These are phyloP conservation scores for Seira sanloemensis DNA, from an alignment of 2,888 invertebrate species.

Conservation along the genomic window DNA sequence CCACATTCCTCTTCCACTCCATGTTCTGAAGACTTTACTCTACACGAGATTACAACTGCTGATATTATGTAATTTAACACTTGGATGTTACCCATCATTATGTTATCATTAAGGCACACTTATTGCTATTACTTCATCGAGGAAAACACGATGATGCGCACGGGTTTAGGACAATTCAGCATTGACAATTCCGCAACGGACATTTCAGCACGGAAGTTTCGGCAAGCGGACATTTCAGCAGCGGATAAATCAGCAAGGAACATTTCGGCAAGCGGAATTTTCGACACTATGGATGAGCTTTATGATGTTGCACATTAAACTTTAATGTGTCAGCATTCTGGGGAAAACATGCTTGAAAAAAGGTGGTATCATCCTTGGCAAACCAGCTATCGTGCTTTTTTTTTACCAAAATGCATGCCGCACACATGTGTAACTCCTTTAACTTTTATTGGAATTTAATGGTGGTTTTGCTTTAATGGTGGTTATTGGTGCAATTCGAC, in stretches of 20 bases:
- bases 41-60: background rate
- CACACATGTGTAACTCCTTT: conserved; percentile 20
- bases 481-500: conserved; percentile 55
- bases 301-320: conserved; percentile 1
- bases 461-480: conserved; percentile 37
- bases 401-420: background rate
- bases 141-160: background rate
- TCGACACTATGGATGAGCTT: background rate
- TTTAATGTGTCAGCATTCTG: background rate
- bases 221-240: too few species aligned
- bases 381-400: background rate
- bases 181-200: too few species aligned
- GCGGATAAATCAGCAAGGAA: too few species aligned
- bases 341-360: background rate
- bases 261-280: too few species aligned
- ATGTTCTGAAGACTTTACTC: background rate
- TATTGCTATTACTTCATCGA: conserved; percentile 41
- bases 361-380: conserved; percentile 3
- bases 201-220: too few species aligned
- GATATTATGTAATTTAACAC: conserved; percentile 49
- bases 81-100: background rate
- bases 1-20: background rate
- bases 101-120: conserved; percentile 24
- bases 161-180: too few species aligned
- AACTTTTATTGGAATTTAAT: conserved; percentile 28